These are phyloP conservation scores for Motacilla alba DNA, from an alignment of 2,113 vertebrate genomes.

Conservation along the genomic window DNA sequence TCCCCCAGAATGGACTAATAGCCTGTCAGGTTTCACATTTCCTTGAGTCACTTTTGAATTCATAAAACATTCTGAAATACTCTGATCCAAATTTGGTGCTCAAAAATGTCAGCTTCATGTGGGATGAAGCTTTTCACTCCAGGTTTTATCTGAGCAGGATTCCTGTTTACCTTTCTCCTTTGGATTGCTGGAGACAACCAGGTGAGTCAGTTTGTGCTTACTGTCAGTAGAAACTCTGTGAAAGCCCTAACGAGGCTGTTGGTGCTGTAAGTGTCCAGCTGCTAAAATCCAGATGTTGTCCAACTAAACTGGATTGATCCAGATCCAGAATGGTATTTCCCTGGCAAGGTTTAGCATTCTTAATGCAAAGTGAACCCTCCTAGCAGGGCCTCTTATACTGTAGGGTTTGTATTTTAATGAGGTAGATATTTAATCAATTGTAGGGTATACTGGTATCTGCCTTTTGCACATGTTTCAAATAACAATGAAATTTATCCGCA, in stretches of 20 bases:
- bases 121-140: background rate
- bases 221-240: background rate
- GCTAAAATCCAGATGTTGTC: slow-evolving; percentile 41
- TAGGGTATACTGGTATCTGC: slow-evolving; percentile 66
- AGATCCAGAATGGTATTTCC: slow-evolving; percentile 52
- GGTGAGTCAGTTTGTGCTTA: background rate
- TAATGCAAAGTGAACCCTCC: slow-evolving; percentile 60
- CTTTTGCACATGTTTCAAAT: slow-evolving; percentile 74
- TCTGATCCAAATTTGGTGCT: background rate
- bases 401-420: slow-evolving; percentile 68
- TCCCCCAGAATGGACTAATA: background rate
- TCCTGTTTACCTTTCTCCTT: background rate
- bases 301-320: slow-evolving; percentile 20
- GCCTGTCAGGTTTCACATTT: background rate
- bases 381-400: slow-evolving; percentile 50
- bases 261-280: background rate
- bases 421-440: slow-evolving; percentile 73
- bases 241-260: background rate
- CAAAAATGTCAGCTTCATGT: background rate
- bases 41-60: background rate
- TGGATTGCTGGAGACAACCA: background rate
- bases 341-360: slow-evolving; percentile 48
- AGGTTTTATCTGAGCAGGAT: background rate
- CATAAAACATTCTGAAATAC: background rate
- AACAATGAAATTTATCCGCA: slow-evolving; percentile 74